Percentiles rank a stretch among this genome's conserved stretches.
Conservation (phyloP, 2,888 invertebrate genomes). For the Atethmia centrago region DNA sequence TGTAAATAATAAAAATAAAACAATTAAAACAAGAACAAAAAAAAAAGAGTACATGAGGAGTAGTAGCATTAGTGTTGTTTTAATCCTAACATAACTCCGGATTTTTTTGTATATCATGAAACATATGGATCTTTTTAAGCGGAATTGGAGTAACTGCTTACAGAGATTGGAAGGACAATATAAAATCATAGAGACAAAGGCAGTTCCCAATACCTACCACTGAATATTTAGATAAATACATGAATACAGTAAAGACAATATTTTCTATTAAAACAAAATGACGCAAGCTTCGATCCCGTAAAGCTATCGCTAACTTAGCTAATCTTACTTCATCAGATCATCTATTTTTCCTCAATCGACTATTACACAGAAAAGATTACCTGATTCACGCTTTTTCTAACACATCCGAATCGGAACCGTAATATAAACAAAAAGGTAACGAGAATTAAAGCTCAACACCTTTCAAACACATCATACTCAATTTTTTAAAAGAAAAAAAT, state of each 20-base stretch:
- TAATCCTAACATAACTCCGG: constrained; percentile 36
- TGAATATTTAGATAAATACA: background rate
- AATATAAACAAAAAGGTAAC: constrained; percentile 47
- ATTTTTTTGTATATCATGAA: constrained; percentile 34
- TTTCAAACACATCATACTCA: constrained; percentile 45
- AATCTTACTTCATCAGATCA: constrained; percentile 42
- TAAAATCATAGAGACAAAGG: constrained; percentile 11
- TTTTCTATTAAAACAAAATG: background rate
- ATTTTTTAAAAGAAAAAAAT: constrained; percentile 4
- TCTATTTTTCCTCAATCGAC: constrained; percentile 50
- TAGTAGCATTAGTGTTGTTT: no score
- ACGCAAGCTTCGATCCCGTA: background rate
- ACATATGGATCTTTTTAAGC: constrained; percentile 18
- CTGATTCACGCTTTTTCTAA: constrained; percentile 54
- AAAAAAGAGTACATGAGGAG: no score
- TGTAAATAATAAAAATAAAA: no score
- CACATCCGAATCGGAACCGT: constrained; percentile 47
- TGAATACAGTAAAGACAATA: background rate
- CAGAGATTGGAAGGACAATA: constrained; percentile 12
- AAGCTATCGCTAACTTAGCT: constrained; percentile 40
- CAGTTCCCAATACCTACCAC: background rate
- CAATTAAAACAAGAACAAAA: no score
- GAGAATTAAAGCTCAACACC: constrained; percentile 42
- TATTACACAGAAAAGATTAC: constrained; percentile 49
- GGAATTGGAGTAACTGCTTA: constrained; percentile 35